Evolutionary conservation across 1,140 invertebrate genomes (phyloP).

Genomic region (Drosophila yakuba): DNA sequence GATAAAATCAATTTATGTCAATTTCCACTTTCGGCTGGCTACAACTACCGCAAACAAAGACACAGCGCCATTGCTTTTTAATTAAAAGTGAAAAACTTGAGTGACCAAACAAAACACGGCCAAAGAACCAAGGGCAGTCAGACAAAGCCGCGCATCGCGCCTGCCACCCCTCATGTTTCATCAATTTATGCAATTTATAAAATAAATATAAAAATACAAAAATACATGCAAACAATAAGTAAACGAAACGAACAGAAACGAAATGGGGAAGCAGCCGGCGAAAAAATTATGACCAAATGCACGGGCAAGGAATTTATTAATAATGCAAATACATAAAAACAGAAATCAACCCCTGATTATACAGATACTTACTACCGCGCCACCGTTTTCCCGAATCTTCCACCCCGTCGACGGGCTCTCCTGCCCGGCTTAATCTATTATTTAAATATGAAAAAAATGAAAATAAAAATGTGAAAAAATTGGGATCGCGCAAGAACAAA

Average conservation of each 20-base stretch:
- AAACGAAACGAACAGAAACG: slow-evolving; percentile 34
- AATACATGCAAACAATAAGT: slow-evolving; percentile 52
- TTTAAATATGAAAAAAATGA: slow-evolving; percentile 81
- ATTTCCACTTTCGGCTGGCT: slow-evolving; percentile 72
- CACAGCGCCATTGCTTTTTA: slow-evolving; percentile 72
- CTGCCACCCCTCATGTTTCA: slow-evolving; percentile 65
- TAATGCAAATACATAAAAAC: slow-evolving; percentile 83
- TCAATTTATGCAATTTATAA: slow-evolving; percentile 83
- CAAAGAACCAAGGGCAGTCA: slow-evolving; percentile 10
- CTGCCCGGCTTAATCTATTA: slow-evolving; percentile 75
- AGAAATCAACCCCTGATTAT: slow-evolving; percentile 83
- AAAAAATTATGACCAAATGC: slow-evolving; percentile 74
- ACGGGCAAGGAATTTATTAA: slow-evolving; percentile 80
- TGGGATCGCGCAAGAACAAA: slow-evolving; percentile 32
- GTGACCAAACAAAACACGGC: slow-evolving; percentile 73
- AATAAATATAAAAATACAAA: slow-evolving; percentile 82
- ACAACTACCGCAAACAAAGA: slow-evolving; percentile 44
- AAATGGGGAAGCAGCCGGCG: slow-evolving; percentile 39
- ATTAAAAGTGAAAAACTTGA: slow-evolving; percentile 80
- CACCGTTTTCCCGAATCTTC: slow-evolving; percentile 32
- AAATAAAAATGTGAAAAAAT: slow-evolving; percentile 70
- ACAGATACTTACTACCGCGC: slow-evolving; percentile 70
- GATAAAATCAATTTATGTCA: slow-evolving; percentile 83
- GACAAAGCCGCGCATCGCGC: slow-evolving; percentile 22
- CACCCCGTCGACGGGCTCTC: slow-evolving; percentile 40